Evolutionary conservation across 2,797 vertebrate species (phyloP).

Genomic region (Diglossa cyanea): DNA sequence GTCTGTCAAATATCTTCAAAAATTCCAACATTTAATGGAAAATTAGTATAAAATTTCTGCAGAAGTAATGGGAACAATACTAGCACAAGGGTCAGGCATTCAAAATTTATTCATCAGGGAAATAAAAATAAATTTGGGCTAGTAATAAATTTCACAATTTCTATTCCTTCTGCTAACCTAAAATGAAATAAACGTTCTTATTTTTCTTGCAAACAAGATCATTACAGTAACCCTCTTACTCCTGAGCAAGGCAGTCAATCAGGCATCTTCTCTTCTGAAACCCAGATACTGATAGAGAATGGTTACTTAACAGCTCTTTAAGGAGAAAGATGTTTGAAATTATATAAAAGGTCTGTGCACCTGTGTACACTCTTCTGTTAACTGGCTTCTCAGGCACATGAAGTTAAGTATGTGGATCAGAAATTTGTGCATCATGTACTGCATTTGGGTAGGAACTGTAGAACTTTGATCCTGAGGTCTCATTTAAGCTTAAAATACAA

Average conservation of each 20-base stretch:
- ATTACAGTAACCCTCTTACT: constrained; percentile 20
- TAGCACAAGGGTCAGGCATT: background rate
- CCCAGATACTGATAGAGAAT: background rate
- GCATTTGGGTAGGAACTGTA: background rate
- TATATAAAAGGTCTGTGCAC: background rate
- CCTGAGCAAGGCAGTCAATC: background rate
- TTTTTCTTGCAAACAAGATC: constrained; percentile 37
- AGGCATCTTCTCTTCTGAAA: background rate
- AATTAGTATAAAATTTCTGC: background rate
- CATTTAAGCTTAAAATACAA: background rate
- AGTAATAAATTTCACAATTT: background rate
- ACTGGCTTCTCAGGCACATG: background rate
- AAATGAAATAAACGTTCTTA: constrained; percentile 33
- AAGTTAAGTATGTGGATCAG: background rate
- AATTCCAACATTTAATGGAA: background rate
- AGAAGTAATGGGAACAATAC: background rate
- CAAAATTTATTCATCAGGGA: background rate
- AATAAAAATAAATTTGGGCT: background rate
- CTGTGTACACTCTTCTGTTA: background rate
- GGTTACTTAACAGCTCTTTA: background rate
- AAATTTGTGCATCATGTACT: background rate
- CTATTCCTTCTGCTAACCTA: background rate
- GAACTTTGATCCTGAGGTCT: background rate
- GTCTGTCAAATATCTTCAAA: background rate
- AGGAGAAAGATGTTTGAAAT: background rate